Percentiles rank a stretch among this genome's conserved stretches.
Evolutionary conservation across 35 echinoderm and acorn worm species (phyloP).

Genomic region (Heliocidaris tuberculata): DNA sequence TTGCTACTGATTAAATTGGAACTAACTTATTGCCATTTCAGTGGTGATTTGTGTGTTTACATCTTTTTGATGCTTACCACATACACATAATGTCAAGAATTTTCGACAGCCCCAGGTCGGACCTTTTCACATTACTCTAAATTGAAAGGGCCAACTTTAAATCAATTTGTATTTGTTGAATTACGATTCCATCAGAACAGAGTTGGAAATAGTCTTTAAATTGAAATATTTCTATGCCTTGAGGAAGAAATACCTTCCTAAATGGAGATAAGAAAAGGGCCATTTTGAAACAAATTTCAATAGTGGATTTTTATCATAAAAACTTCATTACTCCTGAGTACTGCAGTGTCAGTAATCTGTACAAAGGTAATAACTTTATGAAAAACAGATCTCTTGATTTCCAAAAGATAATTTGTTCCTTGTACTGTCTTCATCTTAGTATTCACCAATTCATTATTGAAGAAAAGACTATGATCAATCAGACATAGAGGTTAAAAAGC

Average conservation of each 20-base stretch:
- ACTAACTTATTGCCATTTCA: not conserved
- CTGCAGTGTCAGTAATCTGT: not conserved
- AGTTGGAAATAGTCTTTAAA: not conserved
- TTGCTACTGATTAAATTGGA: not conserved
- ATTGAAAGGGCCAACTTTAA: not conserved
- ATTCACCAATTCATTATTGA: too few relatives aligned
- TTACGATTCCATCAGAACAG: not conserved
- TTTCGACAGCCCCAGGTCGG: not conserved
- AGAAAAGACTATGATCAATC: too few relatives aligned
- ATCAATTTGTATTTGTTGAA: slow-evolving; percentile 19
- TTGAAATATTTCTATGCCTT: not conserved
- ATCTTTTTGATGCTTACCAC: not conserved
- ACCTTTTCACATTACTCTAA: not conserved
- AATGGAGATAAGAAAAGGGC: not conserved
- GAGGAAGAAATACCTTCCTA: not conserved
- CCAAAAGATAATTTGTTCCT: too few relatives aligned
- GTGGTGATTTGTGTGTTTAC: not conserved
- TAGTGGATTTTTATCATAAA: not conserved
- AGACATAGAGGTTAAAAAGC: too few relatives aligned
- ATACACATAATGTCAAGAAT: not conserved
- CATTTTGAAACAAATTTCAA: not conserved
- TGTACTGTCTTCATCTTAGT: too few relatives aligned
- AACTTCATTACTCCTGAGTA: not conserved
- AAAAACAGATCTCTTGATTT: too few relatives aligned
- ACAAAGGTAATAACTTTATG: too few relatives aligned